Conservation (phyloP, 2,888 invertebrate species). For the Pantelozetes paolii region DNA sequence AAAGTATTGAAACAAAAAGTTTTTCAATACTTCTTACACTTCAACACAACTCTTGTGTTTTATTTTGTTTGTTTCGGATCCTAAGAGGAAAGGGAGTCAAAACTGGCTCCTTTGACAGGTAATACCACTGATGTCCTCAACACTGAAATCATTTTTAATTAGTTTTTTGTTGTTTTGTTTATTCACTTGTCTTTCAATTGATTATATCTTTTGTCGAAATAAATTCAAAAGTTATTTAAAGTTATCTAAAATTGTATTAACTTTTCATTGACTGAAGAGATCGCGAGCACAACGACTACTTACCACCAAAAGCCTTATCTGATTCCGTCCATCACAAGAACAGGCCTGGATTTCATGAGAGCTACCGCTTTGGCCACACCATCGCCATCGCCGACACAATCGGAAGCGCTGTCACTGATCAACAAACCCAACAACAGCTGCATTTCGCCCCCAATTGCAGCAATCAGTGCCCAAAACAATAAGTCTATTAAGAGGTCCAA, state of each 20-base stretch:
- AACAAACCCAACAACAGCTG: conserved; percentile 11
- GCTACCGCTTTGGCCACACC: conserved; percentile 34
- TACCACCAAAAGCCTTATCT: conserved; percentile 26
- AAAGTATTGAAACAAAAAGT: neutral
- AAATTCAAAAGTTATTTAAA: neutral
- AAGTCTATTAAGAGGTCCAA: conserved; percentile 27
- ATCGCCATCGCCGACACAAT: conserved; percentile 31
- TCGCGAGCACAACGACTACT: conserved; percentile 30
- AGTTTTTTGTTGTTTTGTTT: neutral
- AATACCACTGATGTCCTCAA: neutral
- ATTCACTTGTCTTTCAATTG: neutral
- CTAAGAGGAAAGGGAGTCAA: conserved; percentile 28
- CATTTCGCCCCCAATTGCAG: neutral
- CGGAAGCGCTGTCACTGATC: conserved; percentile 28
- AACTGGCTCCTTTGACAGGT: conserved; percentile 34
- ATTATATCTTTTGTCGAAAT: neutral
- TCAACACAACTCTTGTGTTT: conserved; percentile 10
- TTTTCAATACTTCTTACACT: neutral
- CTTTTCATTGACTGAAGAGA: neutral
- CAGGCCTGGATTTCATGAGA: conserved; percentile 34
- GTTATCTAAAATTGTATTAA: neutral
- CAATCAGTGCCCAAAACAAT: neutral
- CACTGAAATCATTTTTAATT: neutral
- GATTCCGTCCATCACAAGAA: conserved; percentile 19
- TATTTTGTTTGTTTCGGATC: neutral